Percentiles rank a stretch among this genome's conserved stretches.
These are phyloP conservation scores for Amorpha juglandis DNA, from an alignment of 2,888 invertebrate genomes.

Conservation along the genomic window DNA sequence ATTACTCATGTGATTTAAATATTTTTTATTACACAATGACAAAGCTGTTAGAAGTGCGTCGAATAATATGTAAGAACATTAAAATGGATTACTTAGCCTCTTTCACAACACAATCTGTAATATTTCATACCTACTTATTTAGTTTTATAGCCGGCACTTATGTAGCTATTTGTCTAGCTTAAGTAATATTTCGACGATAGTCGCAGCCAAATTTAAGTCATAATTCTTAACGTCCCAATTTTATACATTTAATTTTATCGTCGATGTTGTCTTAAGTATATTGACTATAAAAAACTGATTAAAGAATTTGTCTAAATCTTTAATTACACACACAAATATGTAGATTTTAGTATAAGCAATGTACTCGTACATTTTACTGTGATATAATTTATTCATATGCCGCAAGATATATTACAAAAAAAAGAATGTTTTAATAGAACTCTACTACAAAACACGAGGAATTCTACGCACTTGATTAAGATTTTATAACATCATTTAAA, in stretches of 20 bases:
- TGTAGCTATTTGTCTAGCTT: constrained; percentile 21
- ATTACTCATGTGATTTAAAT: background rate
- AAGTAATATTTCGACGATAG: constrained; percentile 17
- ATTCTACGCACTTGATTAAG: constrained; percentile 5
- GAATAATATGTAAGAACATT: background rate
- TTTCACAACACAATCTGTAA: constrained; percentile 17
- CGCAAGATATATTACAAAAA: background rate
- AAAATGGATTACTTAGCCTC: constrained; percentile 10
- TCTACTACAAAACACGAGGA: background rate
- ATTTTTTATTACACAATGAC: too few relatives aligned
- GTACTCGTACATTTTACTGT: background rate
- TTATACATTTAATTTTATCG: background rate
- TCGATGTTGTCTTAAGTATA: constrained; percentile 5
- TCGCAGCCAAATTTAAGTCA: constrained; percentile 10
- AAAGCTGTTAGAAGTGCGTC: too few relatives aligned
- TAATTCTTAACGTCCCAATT: constrained; percentile 12
- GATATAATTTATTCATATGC: background rate
- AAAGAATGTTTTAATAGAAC: background rate
- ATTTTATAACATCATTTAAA: background rate
- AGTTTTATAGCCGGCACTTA: constrained; percentile 25
- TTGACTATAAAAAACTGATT: constrained; percentile 13
- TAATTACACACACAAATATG: background rate
- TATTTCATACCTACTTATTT: constrained; percentile 23
- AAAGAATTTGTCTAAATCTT: background rate
- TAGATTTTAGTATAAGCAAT: too few relatives aligned